These are phyloP conservation scores for Anas georgica DNA, from an alignment of 2,797 vertebrate genomes.

Conservation along the genomic window DNA sequence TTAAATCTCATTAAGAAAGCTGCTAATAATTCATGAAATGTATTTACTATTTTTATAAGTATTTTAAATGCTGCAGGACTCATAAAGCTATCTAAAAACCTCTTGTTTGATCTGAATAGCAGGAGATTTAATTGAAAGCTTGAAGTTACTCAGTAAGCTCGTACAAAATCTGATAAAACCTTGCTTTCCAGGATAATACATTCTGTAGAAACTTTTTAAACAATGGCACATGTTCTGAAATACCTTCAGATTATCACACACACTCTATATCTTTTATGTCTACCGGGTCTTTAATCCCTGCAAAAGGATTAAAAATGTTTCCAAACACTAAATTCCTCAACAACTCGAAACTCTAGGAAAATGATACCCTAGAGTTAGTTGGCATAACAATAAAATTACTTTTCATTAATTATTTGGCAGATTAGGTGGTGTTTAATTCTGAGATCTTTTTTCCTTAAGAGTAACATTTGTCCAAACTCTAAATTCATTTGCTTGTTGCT, in stretches of 20 bases:
- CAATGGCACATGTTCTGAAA: background rate
- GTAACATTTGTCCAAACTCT: background rate
- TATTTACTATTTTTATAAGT: slow-evolving; percentile 2
- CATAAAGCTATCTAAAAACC: background rate
- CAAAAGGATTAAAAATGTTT: background rate
- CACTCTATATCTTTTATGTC: background rate
- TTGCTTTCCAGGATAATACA: background rate
- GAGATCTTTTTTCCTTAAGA: background rate
- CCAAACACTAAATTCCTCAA: background rate
- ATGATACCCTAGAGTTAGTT: background rate
- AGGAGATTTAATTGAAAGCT: slow-evolving; percentile 30
- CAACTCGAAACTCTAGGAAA: background rate
- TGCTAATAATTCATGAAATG: slow-evolving; percentile 9
- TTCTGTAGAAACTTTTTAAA: slow-evolving; percentile 31
- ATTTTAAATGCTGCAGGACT: background rate
- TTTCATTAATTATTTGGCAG: slow-evolving; percentile 18
- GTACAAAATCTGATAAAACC: background rate
- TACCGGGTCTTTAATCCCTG: background rate
- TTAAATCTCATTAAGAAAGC: slow-evolving; percentile 25
- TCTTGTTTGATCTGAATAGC: background rate
- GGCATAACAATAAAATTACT: background rate
- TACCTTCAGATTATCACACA: slow-evolving; percentile 7
- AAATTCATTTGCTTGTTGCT: background rate
- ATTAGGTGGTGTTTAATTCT: background rate
- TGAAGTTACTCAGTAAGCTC: background rate